phyloP scores from a whole-genome alignment of 2,888 invertebrate species.

The Colostygia pectinataria region DNA sequence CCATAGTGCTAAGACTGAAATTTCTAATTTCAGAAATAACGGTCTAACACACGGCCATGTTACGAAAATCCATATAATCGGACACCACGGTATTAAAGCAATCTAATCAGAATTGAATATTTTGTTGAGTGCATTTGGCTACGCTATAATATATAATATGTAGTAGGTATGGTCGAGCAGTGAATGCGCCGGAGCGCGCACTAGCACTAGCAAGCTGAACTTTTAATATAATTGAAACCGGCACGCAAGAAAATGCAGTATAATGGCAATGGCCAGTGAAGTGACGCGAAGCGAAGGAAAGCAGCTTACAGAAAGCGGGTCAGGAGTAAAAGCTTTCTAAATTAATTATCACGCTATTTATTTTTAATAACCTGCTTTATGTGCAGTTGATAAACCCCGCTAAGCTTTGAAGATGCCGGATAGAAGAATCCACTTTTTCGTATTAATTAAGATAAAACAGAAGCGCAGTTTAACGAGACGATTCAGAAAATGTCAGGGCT shows the following conservation, averaged over 20 bases:
- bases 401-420: conserved; percentile 3
- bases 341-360: conserved; percentile 8
- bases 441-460: conserved; percentile 7
- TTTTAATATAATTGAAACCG: neutral
- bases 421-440: conserved; percentile 1
- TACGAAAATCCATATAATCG: too few species aligned
- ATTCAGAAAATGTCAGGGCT: neutral
- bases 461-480: conserved; percentile 1
- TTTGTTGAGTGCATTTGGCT: too few species aligned
- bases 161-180: too few species aligned
- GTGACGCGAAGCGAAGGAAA: neutral
- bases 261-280: neutral
- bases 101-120: too few species aligned
- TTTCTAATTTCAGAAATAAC: too few species aligned
- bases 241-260: conserved; percentile 4
- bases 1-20: too few species aligned
- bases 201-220: too few species aligned
- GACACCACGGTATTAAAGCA: too few species aligned
- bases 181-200: too few species aligned
- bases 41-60: too few species aligned
- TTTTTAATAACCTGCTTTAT: conserved; percentile 7
- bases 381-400: conserved; percentile 1
- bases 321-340: conserved; percentile 2
- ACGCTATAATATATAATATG: too few species aligned
- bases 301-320: conserved; percentile 1